Evolutionary conservation across 2,797 vertebrate genomes (phyloP).

Genomic region (Melanotaenia parkinsoni): DNA sequence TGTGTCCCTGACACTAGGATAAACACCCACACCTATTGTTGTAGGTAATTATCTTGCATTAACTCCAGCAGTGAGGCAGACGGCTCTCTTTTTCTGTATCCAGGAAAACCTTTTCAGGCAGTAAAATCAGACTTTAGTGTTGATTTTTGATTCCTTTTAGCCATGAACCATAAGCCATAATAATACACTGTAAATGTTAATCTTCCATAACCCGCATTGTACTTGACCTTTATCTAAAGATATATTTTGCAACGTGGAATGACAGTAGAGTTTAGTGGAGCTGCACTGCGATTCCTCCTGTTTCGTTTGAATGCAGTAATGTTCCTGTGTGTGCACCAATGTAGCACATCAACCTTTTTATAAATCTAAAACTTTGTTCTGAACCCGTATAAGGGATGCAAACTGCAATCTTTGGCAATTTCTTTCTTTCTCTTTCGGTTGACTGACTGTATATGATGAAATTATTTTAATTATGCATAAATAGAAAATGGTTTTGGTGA

Average conservation of each 20-base stretch:
- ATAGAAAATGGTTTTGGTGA: constrained; percentile 78
- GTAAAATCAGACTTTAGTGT: constrained; percentile 2
- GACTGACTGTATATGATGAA: constrained; percentile 65
- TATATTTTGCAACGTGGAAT: constrained; percentile 1
- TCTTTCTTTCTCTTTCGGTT: constrained; percentile 28
- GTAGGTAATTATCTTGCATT: constrained; percentile 9
- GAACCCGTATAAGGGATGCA: constrained; percentile 45
- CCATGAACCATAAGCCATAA: constrained; percentile 1
- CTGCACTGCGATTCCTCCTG: background rate
- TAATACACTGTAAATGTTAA: constrained; percentile 5
- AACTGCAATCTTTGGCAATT: constrained; percentile 41
- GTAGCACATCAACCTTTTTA: constrained; percentile 21
- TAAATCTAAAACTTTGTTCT: constrained; percentile 56
- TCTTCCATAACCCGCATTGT: constrained; percentile 7
- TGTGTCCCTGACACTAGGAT: background rate
- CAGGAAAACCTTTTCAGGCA: constrained; percentile 9
- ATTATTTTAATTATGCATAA: constrained; percentile 80
- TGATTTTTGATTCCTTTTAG: background rate
- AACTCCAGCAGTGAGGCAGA: background rate
- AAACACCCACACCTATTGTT: background rate
- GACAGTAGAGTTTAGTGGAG: background rate
- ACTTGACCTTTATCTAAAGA: constrained; percentile 14
- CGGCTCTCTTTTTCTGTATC: background rate
- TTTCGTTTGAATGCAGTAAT: background rate
- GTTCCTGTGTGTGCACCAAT: constrained; percentile 15